Percentiles rank a stretch among this genome's conserved stretches.
phyloP scores from a whole-genome alignment of 1,140 invertebrate species.

The Frieseomelitta varia region DNA sequence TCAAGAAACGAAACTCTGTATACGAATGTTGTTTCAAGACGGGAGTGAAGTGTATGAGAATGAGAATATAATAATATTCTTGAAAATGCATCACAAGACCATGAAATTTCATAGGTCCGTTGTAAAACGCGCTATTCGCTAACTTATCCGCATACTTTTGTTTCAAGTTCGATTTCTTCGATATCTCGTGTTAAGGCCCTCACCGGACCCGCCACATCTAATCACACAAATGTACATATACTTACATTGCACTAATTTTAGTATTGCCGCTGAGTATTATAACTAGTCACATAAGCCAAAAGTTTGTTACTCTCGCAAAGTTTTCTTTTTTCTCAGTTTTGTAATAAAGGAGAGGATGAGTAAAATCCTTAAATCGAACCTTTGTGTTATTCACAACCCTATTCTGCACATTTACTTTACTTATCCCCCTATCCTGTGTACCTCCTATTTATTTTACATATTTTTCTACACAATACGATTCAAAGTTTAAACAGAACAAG shows the following conservation, averaged over 20 bases:
- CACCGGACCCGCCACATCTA: constrained; percentile 5
- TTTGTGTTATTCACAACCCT: not conserved
- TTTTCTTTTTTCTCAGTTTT: constrained; percentile 78
- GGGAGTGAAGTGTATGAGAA: not conserved
- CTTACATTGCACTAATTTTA: constrained; percentile 75
- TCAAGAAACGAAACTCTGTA: not conserved
- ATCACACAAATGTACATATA: constrained; percentile 65
- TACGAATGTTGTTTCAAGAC: not conserved
- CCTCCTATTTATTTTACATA: not conserved
- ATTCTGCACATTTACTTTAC: too few species aligned
- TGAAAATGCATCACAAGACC: not conserved
- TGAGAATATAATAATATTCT: constrained; percentile 7
- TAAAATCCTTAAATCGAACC: constrained; percentile 39
- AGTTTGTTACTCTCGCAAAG: constrained; percentile 79
- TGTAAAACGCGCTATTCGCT: too few species aligned
- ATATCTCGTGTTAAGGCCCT: constrained; percentile 18
- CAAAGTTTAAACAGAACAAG: not conserved
- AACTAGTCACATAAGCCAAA: constrained; percentile 80
- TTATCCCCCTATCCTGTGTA: too few species aligned
- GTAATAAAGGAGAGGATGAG: constrained; percentile 75
- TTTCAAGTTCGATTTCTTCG: not conserved
- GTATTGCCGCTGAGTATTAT: constrained; percentile 80
- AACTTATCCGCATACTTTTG: not conserved
- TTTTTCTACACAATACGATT: not conserved
- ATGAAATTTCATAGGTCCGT: not conserved